Conservation (phyloP, 2,888 invertebrate genomes). For the Podabrus alpinus region DNA sequence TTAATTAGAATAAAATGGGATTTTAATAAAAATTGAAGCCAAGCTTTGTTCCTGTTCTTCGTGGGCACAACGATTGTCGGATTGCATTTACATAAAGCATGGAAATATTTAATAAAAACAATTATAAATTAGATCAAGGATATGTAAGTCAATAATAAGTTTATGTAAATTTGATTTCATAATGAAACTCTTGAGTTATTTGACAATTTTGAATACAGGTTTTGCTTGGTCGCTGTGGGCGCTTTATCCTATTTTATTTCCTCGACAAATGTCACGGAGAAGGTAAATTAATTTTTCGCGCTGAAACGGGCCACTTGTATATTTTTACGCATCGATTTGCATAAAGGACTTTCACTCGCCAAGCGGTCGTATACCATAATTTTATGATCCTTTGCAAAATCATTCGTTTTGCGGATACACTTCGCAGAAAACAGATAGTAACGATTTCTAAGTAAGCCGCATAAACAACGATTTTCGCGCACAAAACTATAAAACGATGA, state of each 20-base stretch:
- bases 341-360: not conserved
- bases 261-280: not conserved
- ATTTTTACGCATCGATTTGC: not conserved
- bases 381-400: not conserved
- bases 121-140: constrained; percentile 13
- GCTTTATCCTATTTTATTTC: not conserved
- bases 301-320: not conserved
- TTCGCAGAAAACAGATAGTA: constrained; percentile 21
- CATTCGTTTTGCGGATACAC: constrained; percentile 16
- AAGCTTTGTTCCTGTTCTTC: not conserved
- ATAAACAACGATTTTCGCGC: constrained; percentile 22
- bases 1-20: not conserved
- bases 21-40: not conserved
- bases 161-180: constrained; percentile 7
- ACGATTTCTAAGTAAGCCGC: constrained; percentile 19
- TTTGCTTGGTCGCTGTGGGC: not conserved
- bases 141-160: constrained; percentile 4
- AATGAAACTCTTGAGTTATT: not conserved
- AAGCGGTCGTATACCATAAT: not conserved
- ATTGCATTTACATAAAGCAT: not conserved
- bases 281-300: not conserved
- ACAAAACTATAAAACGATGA: constrained; percentile 25
- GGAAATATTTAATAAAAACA: not conserved
- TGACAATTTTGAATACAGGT: not conserved
- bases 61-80: not conserved